Conservation (phyloP, 1,140 invertebrate genomes). For the Scaptodrosophila lebanonensis region DNA sequence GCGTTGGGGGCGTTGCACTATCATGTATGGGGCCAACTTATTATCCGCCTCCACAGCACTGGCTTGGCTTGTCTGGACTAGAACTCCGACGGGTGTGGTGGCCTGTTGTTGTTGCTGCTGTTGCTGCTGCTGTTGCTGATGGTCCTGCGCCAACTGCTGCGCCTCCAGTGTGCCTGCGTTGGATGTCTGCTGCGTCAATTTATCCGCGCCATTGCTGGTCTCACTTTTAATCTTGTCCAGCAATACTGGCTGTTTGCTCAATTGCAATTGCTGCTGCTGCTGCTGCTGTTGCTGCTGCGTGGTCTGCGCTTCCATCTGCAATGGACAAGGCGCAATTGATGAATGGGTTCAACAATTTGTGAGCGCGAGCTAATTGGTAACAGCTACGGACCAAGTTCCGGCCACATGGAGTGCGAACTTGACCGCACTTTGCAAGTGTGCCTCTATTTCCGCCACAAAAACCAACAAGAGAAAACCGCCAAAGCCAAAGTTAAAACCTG, state of each 20-base stretch:
- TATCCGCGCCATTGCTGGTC: constrained; percentile 47
- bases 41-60: constrained; percentile 45
- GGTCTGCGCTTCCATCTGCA: constrained; percentile 75
- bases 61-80: constrained; percentile 49
- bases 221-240: constrained; percentile 70
- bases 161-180: constrained; percentile 35
- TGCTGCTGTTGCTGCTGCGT: constrained; percentile 56
- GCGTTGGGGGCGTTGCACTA: constrained; percentile 44
- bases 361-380: constrained; percentile 47
- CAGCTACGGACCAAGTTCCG: constrained; percentile 70
- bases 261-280: constrained; percentile 53
- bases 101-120: constrained; percentile 15
- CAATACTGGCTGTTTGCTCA: constrained; percentile 58
- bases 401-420: constrained; percentile 60
- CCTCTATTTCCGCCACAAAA: constrained; percentile 62
- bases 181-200: constrained; percentile 19
- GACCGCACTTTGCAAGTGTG: constrained; percentile 15
- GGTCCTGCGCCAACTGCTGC: constrained; percentile 47
- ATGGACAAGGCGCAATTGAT: constrained; percentile 58
- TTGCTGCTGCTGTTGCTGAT: constrained; percentile 42
- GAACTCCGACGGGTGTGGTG: constrained; percentile 34
- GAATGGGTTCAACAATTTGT: constrained; percentile 33
- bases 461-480: constrained; percentile 41
- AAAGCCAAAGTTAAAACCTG: constrained; percentile 16
- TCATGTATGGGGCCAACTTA: constrained; percentile 43